Conservation (phyloP, 2,888 invertebrate genomes). For the Eupithecia insigniata region DNA sequence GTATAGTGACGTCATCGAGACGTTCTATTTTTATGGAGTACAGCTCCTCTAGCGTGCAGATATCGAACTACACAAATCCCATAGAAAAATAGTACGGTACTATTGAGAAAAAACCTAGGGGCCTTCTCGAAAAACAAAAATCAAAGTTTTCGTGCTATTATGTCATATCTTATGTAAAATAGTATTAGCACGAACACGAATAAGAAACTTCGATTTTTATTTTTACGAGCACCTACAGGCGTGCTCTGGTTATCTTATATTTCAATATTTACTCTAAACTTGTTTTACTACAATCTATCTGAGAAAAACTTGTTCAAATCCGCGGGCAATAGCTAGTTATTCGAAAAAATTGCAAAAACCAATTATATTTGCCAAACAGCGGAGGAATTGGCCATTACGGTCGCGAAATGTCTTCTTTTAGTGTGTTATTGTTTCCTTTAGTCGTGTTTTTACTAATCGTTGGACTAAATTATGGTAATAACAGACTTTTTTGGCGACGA, state of each 20-base stretch:
- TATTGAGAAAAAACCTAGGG: neutral
- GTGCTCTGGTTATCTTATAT: neutral
- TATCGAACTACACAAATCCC: no score
- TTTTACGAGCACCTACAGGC: neutral
- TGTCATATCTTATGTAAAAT: neutral
- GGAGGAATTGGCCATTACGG: constrained; percentile 71
- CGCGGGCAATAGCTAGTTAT: neutral
- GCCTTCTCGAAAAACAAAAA: neutral
- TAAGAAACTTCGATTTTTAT: neutral
- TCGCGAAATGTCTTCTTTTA: constrained; percentile 70
- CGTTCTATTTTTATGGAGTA: no score
- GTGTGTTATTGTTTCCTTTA: constrained; percentile 54
- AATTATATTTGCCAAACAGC: constrained; percentile 75
- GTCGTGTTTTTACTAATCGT: constrained; percentile 49
- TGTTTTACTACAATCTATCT: neutral
- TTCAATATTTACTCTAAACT: neutral
- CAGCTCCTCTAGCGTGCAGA: no score
- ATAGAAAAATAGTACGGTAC: no score
- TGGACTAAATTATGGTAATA: neutral
- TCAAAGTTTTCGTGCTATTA: neutral
- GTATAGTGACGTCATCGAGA: no score
- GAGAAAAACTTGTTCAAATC: neutral
- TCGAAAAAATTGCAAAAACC: constrained; percentile 35
- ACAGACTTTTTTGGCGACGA: constrained; percentile 19
- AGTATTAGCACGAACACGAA: neutral